A percentile compares a stretch with the other conserved stretches of the same genome.
Conservation (phyloP, 2,113 vertebrate genomes). For the Xenopus tropicalis region DNA sequence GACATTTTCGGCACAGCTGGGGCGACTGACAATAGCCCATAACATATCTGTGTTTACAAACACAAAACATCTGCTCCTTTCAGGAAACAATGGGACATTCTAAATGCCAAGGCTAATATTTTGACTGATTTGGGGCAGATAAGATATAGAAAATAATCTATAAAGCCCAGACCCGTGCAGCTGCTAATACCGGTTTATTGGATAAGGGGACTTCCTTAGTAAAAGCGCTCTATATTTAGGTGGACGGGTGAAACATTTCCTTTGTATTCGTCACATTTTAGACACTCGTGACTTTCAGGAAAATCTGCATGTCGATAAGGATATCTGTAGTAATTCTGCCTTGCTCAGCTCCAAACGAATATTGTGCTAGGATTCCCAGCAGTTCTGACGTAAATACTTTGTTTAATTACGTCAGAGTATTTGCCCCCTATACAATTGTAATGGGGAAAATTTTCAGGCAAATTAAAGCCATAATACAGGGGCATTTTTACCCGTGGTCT, state of each 20-base stretch:
- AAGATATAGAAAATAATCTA: constrained; percentile 16
- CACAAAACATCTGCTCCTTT: constrained; percentile 26
- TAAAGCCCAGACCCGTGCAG: not conserved
- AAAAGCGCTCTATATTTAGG: not conserved
- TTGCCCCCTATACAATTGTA: no score
- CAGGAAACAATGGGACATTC: constrained; percentile 14
- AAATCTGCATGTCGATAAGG: not conserved
- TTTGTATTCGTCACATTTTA: not conserved
- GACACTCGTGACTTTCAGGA: not conserved
- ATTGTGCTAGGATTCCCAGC: no score
- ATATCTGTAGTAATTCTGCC: not conserved
- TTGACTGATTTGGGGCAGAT: constrained; percentile 12
- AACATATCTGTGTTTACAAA: constrained; percentile 19
- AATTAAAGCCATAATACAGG: no score
- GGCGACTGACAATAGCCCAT: constrained; percentile 8
- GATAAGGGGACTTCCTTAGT: not conserved
- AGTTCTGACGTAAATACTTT: no score
- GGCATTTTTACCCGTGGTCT: no score
- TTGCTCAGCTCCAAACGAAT: no score
- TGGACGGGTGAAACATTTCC: not conserved
- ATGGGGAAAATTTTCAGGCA: no score
- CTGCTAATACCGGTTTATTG: constrained; percentile 21
- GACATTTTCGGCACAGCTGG: constrained; percentile 17
- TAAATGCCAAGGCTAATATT: constrained; percentile 27
- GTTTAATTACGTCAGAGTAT: no score